These are phyloP conservation scores for Drosophila rubida DNA, from an alignment of 2,888 invertebrate species.

Conservation along the genomic window DNA sequence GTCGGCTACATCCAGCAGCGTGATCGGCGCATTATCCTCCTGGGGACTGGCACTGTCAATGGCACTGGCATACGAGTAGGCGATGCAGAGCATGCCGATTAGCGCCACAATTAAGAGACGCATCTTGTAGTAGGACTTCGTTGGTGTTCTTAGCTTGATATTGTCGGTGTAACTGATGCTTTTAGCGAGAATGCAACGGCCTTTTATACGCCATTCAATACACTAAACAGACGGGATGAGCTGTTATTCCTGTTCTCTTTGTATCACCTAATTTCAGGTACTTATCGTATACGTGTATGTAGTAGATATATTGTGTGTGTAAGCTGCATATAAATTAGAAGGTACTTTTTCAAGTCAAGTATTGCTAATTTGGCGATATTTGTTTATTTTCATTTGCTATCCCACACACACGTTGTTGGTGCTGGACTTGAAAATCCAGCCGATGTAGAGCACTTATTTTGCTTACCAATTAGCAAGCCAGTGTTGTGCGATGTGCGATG, in stretches of 20 bases:
- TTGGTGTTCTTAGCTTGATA: conserved; percentile 1
- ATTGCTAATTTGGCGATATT: conserved; percentile 40
- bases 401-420: conserved; percentile 12
- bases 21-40: conserved; percentile 7
- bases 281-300: conserved; percentile 1
- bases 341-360: conserved; percentile 31
- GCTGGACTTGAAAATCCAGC: neutral
- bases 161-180: conserved; percentile 19
- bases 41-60: neutral
- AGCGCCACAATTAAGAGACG: conserved; percentile 29
- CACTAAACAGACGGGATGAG: conserved; percentile 25
- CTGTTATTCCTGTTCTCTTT: conserved; percentile 42
- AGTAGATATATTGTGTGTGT: neutral
- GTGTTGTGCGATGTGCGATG: neutral
- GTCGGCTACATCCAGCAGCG: conserved; percentile 6
- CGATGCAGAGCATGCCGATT: conserved; percentile 39
- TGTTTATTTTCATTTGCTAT: conserved; percentile 25
- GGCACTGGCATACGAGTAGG: conserved; percentile 17
- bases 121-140: conserved; percentile 4
- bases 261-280: conserved; percentile 26
- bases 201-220: conserved; percentile 23
- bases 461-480: conserved; percentile 16
- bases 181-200: neutral
- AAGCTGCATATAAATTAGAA: conserved; percentile 27
- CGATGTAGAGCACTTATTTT: conserved; percentile 5